Evolutionary conservation across 2,797 vertebrate genomes (phyloP).

Genomic region (Lindbergichthys nudifrons): DNA sequence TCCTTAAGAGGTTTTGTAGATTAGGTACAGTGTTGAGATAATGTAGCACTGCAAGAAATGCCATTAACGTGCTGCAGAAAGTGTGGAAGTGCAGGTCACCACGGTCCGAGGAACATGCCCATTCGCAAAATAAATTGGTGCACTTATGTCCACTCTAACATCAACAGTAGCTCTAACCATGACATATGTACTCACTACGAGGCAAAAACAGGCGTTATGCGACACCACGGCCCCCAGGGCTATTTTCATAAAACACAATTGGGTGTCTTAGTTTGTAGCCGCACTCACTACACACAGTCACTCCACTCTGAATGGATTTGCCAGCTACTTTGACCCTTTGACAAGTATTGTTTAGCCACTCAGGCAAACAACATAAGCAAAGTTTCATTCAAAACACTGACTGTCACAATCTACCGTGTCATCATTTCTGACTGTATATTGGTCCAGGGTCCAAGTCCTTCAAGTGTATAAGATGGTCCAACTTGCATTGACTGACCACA

Average conservation of each 20-base stretch:
- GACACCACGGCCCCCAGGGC: constrained; percentile 67
- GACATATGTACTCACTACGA: constrained; percentile 67
- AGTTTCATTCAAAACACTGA: constrained; percentile 65
- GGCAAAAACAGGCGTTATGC: constrained; percentile 54
- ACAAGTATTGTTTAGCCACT: constrained; percentile 73
- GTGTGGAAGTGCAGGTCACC: constrained; percentile 4
- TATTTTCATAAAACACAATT: constrained; percentile 77
- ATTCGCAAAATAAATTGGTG: constrained; percentile 50
- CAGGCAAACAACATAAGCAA: constrained; percentile 74
- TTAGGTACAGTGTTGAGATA: not conserved
- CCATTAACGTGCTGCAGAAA: not conserved
- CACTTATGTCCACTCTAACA: constrained; percentile 50
- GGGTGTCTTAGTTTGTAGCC: constrained; percentile 65
- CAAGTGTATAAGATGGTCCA: constrained; percentile 66
- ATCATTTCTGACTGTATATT: constrained; percentile 58
- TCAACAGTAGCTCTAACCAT: constrained; percentile 45
- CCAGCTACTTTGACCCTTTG: constrained; percentile 77
- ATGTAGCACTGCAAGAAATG: not conserved
- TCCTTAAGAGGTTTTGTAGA: not conserved
- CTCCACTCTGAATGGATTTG: constrained; percentile 59
- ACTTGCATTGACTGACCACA: constrained; percentile 60
- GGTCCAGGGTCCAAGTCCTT: constrained; percentile 75
- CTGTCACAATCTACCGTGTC: constrained; percentile 60
- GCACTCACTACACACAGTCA: constrained; percentile 44
- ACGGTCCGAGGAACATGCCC: constrained; percentile 19